Base-by-base conservation (phyloP, 92 coral and sea anemone genomes). In the Palythoa caribaeorum region DNA sequence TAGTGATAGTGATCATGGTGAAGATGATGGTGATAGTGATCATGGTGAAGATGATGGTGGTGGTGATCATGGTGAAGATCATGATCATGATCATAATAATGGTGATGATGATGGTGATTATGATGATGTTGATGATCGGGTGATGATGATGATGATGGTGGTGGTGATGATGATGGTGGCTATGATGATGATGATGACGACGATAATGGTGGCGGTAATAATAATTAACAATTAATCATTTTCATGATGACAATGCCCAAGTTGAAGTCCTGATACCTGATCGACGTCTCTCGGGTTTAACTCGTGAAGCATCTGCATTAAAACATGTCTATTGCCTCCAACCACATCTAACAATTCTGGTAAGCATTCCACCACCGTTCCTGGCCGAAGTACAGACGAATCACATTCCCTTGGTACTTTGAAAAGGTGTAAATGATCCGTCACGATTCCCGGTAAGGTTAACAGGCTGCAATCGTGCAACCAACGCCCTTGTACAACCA, bases 401-500 rank as follows among this genome's bases (percentile, higher is more conserved):
- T 53, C 60, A 35, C 86, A 81, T 10, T 86, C 80, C 21, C 83
- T 38, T 44, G 94, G 90, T 17, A 84, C 88, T 84, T 85, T 90
- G 87, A 97, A 97, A 55, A 92, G 89, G 54, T 89, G 81, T 60
- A 97, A 88, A 48, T 95, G 94, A 4, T 83, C 92, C 52, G 94
- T 81, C 19, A 90, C 91, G 65, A 97, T 90, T 19, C 95, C 93
- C 8, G 99, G 99, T 36, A 97, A 92, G 39, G 96, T 94, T 35
- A 97, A 83, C 35, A 97, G 90, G 52, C 94, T 90, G 77, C 97
- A 97, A 85, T 97, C 99, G 39, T 97, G 96, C 48, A 97, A 84
- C 99, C 99, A 97, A 38, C 98, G 96, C 10, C 94, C 98, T 75
- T 97, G 99, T 11, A 97, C 87, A n/a, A 94, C 94, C 99, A 97